Evolutionary conservation across 2,113 vertebrate species (phyloP).

Genomic region (Phyllostomus discolor): DNA sequence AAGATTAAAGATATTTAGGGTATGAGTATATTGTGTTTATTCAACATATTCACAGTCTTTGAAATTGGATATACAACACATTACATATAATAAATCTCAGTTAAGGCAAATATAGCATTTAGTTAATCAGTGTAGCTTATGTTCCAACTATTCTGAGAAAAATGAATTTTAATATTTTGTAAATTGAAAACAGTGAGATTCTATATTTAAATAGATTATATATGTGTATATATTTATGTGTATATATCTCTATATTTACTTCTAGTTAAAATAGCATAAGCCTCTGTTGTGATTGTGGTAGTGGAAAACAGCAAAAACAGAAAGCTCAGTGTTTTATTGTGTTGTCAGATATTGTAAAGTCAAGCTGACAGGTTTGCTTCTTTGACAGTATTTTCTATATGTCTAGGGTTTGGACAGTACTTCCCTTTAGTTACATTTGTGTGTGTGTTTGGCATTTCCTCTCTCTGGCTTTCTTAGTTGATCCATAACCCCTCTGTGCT

Average conservation of each 20-base stretch:
- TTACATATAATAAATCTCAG: conserved; percentile 53
- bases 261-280: conserved; percentile 13
- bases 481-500: not conserved
- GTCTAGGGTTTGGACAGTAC: not conserved
- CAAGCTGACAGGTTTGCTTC: not conserved
- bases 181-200: conserved; percentile 59
- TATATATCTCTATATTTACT: not conserved
- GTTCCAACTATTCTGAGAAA: conserved; percentile 55
- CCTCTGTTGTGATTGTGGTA: not conserved
- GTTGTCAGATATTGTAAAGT: not conserved
- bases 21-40: conserved; percentile 39
- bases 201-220: conserved; percentile 51
- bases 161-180: conserved; percentile 70
- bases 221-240: not conserved
- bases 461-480: not conserved
- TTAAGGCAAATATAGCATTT: conserved; percentile 61
- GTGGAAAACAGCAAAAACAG: not conserved
- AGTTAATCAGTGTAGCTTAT: conserved; percentile 63
- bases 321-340: not conserved
- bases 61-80: conserved; percentile 45
- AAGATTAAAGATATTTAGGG: not conserved
- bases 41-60: conserved; percentile 49
- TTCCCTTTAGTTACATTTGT: not conserved
- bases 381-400: not conserved
- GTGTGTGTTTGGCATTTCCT: not conserved